Evolutionary conservation across 1,140 invertebrate species (phyloP), one percentile per base, ranked within the genome.

Genomic region (Argopecten irradians): DNA sequence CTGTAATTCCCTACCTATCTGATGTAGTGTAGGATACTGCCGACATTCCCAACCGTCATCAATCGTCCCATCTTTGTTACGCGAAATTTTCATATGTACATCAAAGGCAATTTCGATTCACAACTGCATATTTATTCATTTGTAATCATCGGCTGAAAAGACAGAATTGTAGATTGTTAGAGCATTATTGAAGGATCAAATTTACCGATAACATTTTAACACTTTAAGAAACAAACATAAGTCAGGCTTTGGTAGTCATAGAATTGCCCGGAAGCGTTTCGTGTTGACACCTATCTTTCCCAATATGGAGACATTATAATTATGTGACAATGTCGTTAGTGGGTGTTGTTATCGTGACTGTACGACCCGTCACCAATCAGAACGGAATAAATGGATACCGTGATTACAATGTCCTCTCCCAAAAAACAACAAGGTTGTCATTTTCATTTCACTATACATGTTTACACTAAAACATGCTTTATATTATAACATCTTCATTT

Each of bases 121-220:
- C 55, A 71, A 71, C 55, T 71, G 55, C 55, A 71, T 28, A 71
- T 71, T 71, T 71, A 71, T 71, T 71, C 55, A 71, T 5, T 71
- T 71, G 55, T 71, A 28, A 71, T 71, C 5, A 71, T 71, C 28
- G 22, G 5, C n/a, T 71, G 14, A 71, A 71, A 71, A 71, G 55
- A 71, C 55, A 71, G 55, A 71, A 71, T 11, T 71, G 55, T 28
- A 71, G 55, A 71, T 71, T 71, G 22, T 71, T 71, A 71, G 22
- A 71, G n/a, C n/a, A 71, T 71, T 71, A 71, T 71, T 71, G 55
- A 71, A 71, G 22, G 55, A 71, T 71, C 55, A 71, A 28, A 28
- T 71, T 71, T 71, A 71, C 22, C 28, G 55, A 71, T 71, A 71
- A 71, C 55, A 71, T 71, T 71, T 71, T n/a, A n/a, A n/a, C n/a